These are phyloP conservation scores for Neodiprion lecontei DNA, from an alignment of 1,140 invertebrate genomes.

Conservation along the genomic window DNA sequence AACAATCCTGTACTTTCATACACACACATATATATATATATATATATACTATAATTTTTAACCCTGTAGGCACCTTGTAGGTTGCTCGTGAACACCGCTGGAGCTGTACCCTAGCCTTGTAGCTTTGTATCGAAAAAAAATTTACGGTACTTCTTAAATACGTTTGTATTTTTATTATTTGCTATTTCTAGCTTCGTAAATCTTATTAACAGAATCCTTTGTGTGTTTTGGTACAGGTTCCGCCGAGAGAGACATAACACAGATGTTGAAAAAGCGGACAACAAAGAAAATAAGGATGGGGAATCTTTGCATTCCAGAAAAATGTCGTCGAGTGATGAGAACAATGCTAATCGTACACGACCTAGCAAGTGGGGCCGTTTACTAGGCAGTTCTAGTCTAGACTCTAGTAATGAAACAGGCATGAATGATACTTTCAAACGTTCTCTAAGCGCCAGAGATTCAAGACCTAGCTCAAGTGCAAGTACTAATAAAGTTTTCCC, in stretches of 20 bases:
- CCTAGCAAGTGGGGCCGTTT: conserved; percentile 82
- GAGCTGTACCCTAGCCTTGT: conserved; percentile 43
- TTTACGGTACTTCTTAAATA: background rate
- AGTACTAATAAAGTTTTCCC: conserved; percentile 76
- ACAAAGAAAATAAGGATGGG: conserved; percentile 59
- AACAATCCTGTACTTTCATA: background rate
- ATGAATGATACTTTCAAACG: conserved; percentile 69
- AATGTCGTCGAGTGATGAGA: conserved; percentile 65
- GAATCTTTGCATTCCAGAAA: conserved; percentile 64
- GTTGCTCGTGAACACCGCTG: conserved; percentile 60
- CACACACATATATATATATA: too few relatives aligned
- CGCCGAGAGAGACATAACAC: conserved; percentile 58
- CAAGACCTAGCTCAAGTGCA: conserved; percentile 62
- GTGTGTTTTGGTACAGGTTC: conserved; percentile 47
- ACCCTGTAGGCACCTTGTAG: conserved; percentile 56
- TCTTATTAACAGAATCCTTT: background rate
- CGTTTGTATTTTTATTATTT: background rate
- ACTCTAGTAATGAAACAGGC: conserved; percentile 65
- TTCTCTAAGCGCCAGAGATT: conserved; percentile 73
- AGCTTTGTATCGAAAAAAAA: conserved; percentile 21
- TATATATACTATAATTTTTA: conserved; percentile 16
- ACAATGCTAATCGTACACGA: conserved; percentile 57
- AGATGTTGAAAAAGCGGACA: conserved; percentile 71
- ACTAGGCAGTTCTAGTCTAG: conserved; percentile 73
- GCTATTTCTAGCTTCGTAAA: too few relatives aligned